Conservation (phyloP, 1,140 invertebrate species). For the Drosophila erecta region DNA sequence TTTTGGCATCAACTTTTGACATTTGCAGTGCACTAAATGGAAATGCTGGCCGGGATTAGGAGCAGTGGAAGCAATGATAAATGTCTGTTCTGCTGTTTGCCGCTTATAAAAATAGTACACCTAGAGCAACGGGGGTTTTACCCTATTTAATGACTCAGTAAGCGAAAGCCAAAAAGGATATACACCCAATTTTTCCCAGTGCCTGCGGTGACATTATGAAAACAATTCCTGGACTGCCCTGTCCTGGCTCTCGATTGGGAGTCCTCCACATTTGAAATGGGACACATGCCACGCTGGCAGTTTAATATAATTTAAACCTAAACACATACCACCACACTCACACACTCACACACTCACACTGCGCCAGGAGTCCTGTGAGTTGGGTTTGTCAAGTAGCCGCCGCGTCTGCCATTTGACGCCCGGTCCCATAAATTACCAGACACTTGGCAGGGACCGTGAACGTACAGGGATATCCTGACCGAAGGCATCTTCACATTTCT, state of each 20-base stretch:
- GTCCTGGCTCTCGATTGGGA: constrained; percentile 6
- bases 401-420: constrained; percentile 76
- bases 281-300: constrained; percentile 77
- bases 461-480: constrained; percentile 3
- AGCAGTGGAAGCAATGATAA: constrained; percentile 51
- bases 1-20: constrained; percentile 74
- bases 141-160: too few species aligned
- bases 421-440: constrained; percentile 69
- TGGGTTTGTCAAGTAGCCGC: constrained; percentile 74
- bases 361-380: constrained; percentile 10
- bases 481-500: constrained; percentile 74
- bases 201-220: constrained; percentile 63
- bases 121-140: too few species aligned
- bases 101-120: not conserved
- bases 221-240: constrained; percentile 57
- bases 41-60: constrained; percentile 45
- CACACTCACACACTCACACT: constrained; percentile 18
- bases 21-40: constrained; percentile 78
- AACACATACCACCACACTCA: constrained; percentile 60
- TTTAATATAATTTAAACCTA: constrained; percentile 82
- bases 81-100: constrained; percentile 49
- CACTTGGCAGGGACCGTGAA: constrained; percentile 58
- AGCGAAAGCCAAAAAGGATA: too few species aligned
- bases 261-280: constrained; percentile 56
- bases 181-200: constrained; percentile 13